These are phyloP conservation scores for Rhinichthys osculus DNA, from an alignment of 2,797 vertebrate species.

Conservation along the genomic window DNA sequence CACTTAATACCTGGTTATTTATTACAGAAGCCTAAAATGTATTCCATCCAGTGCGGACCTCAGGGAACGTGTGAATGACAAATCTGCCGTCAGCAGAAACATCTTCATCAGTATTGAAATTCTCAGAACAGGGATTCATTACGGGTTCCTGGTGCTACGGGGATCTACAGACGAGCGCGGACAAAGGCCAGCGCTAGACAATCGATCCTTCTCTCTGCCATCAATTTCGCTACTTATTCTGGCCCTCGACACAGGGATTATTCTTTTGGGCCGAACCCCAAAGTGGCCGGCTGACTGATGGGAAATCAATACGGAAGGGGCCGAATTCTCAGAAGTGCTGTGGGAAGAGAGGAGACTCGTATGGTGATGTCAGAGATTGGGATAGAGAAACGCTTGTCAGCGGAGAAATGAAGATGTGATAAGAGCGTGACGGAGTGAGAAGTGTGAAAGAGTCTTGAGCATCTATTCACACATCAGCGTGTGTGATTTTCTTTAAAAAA, in stretches of 20 bases:
- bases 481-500: no score
- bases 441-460: constrained; percentile 21
- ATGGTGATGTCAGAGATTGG: constrained; percentile 59
- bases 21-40: constrained; percentile 20
- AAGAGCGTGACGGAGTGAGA: constrained; percentile 32
- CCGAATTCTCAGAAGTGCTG: constrained; percentile 62
- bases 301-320: constrained; percentile 78
- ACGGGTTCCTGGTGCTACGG: constrained; percentile 40
- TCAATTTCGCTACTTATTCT: constrained; percentile 74
- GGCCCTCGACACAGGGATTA: constrained; percentile 70
- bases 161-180: constrained; percentile 45
- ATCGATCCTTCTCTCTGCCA: constrained; percentile 67
- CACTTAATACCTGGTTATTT: not conserved
- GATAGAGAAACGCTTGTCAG: constrained; percentile 45
- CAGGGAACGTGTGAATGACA: constrained; percentile 42
- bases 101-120: constrained; percentile 58
- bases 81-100: constrained; percentile 45
- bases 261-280: constrained; percentile 70
- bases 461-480: constrained; percentile 40
- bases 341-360: constrained; percentile 61
- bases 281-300: constrained; percentile 74
- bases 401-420: constrained; percentile 35
- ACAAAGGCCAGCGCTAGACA: constrained; percentile 42
- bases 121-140: constrained; percentile 57
- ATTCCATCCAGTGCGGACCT: constrained; percentile 17